Conservation (phyloP, 1,140 invertebrate genomes). For the Aphelinus certus region DNA sequence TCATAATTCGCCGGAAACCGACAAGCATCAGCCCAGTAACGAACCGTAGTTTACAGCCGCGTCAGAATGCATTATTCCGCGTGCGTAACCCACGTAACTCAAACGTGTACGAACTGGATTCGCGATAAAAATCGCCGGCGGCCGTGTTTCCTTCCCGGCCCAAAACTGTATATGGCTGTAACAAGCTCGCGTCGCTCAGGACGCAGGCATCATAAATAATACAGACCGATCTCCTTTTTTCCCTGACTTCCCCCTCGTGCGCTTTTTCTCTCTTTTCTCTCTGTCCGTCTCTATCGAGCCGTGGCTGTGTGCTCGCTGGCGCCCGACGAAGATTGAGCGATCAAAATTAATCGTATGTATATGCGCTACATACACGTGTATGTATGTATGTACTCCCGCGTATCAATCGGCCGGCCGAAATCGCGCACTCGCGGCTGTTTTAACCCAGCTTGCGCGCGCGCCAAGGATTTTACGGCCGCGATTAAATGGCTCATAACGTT, state of each 20-base stretch:
- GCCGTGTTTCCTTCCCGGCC: constrained; percentile 27
- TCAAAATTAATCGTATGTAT: constrained; percentile 18
- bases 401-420: constrained; percentile 9
- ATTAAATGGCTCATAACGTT: constrained; percentile 11
- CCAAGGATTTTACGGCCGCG: background rate
- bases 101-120: constrained; percentile 5
- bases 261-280: background rate
- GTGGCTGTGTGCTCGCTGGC: background rate
- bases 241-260: background rate
- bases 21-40: too few species aligned
- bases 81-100: background rate
- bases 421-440: background rate
- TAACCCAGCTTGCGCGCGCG: too few species aligned
- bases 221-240: background rate
- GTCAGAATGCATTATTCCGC: background rate
- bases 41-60: too few species aligned
- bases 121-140: constrained; percentile 26
- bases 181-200: constrained; percentile 12
- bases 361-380: too few species aligned
- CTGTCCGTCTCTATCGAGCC: background rate
- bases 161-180: background rate
- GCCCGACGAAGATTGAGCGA: background rate
- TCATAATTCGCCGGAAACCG: too few species aligned
- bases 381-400: background rate
- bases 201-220: constrained; percentile 23